phyloP scores from a whole-genome alignment of 92 coral and sea anemone species.

The Galaxea fascicularis region DNA sequence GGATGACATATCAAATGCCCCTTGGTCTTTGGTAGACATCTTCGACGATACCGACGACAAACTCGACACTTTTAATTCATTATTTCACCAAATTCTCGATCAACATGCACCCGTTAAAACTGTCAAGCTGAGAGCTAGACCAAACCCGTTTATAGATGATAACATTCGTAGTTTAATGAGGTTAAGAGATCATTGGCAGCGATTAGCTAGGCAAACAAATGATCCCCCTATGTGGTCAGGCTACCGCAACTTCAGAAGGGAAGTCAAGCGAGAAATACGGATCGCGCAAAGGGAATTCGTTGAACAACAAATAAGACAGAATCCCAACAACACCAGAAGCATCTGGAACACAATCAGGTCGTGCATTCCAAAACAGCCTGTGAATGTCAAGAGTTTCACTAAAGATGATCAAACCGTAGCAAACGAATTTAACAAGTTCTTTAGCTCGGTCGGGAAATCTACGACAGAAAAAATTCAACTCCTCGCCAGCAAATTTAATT shows the following conservation, averaged over 20 bases:
- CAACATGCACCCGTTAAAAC: not conserved
- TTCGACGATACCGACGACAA: not conserved
- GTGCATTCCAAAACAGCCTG: not conserved
- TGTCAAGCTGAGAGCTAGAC: not conserved
- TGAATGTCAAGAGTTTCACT: not conserved
- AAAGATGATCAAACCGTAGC: not conserved
- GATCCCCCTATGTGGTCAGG: not conserved
- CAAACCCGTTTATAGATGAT: not conserved
- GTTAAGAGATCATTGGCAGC: not conserved
- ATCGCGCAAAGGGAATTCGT: not conserved
- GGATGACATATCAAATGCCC: not conserved
- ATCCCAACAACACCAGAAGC: not conserved
- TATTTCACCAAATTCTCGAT: not conserved
- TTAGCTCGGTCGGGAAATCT: not conserved
- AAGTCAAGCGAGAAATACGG: not conserved
- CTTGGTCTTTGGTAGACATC: not conserved
- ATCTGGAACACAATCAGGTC: not conserved
- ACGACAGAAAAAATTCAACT: not conserved
- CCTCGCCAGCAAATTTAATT: not conserved
- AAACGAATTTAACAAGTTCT: too few species aligned
- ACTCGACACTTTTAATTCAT: not conserved
- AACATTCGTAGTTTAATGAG: not conserved
- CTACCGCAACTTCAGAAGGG: too few species aligned
- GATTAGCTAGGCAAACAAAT: too few species aligned
- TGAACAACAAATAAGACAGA: not conserved